These are phyloP conservation scores for Hemitrygon akajei DNA, from an alignment of 2,797 vertebrate genomes.

Conservation along the genomic window DNA sequence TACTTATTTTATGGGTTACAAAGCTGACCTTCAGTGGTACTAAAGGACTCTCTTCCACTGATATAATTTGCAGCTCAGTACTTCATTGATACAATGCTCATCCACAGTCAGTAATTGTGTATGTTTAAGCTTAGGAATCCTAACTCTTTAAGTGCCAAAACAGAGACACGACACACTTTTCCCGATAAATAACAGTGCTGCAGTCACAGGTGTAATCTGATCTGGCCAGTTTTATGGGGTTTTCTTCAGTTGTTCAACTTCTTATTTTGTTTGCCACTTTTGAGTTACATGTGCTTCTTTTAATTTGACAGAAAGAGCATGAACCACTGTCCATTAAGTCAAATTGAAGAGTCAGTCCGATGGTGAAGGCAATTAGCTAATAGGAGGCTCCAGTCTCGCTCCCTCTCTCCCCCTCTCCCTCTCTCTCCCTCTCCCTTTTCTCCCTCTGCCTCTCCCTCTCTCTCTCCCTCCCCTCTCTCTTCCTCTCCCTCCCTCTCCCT, in stretches of 20 bases:
- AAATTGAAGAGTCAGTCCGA: background rate
- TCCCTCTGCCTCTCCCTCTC: too few species aligned
- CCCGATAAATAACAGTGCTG: background rate
- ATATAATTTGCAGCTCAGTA: background rate
- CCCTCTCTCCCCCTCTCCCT: too few species aligned
- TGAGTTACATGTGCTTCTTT: background rate
- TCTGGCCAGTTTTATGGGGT: background rate
- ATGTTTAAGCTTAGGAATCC: background rate
- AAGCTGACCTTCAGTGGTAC: slow-evolving; percentile 13
- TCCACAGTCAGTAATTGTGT: slow-evolving; percentile 10
- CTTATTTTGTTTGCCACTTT: background rate
- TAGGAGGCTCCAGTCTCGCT: too few species aligned
- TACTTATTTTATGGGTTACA: slow-evolving; percentile 2
- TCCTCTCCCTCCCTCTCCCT: too few species aligned
- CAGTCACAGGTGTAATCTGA: background rate
- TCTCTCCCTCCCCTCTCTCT: too few species aligned
- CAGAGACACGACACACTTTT: background rate
- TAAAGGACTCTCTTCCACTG: background rate
- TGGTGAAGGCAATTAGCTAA: background rate
- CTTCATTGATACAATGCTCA: slow-evolving; percentile 8
- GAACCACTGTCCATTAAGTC: background rate
- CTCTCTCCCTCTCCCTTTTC: too few species aligned
- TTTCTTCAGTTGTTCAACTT: background rate
- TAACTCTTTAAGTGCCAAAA: slow-evolving; percentile 11
- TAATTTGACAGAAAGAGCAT: background rate